These are phyloP conservation scores for Gymnorhina tibicen DNA, from an alignment of 2,113 vertebrate genomes.

Conservation along the genomic window DNA sequence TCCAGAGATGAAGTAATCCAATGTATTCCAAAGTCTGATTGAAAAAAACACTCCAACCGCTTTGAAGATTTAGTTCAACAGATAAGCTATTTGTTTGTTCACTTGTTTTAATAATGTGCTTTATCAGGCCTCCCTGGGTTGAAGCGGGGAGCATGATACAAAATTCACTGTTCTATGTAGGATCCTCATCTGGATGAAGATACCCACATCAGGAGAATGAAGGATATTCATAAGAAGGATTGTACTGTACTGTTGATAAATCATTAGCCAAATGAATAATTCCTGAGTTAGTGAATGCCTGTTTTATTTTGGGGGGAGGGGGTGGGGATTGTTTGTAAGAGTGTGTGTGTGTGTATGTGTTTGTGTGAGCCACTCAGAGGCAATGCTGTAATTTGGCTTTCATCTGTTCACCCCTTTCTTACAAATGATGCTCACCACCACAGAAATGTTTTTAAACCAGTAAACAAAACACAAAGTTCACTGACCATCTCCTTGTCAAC, in stretches of 20 bases:
- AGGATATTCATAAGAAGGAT: constrained; percentile 31
- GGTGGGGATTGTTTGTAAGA: too few species aligned
- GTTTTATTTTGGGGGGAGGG: not conserved
- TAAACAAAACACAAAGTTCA: constrained; percentile 22
- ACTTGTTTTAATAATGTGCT: not conserved
- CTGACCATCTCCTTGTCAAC: constrained; percentile 25
- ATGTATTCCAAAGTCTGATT: constrained; percentile 44
- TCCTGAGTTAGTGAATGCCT: constrained; percentile 5
- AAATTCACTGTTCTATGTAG: constrained; percentile 1
- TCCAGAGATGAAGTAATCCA: constrained; percentile 36
- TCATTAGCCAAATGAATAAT: not conserved
- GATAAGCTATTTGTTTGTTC: constrained; percentile 18
- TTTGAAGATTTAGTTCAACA: constrained; percentile 17
- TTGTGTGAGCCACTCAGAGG: constrained; percentile 20
- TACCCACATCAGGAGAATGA: constrained; percentile 7
- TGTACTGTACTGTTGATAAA: not conserved
- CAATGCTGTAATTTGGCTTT: constrained; percentile 26
- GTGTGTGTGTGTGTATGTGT: not conserved
- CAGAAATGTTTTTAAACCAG: constrained; percentile 26
- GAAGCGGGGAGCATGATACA: constrained; percentile 1
- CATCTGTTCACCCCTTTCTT: constrained; percentile 19
- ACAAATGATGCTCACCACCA: not conserved
- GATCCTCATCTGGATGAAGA: constrained; percentile 19
- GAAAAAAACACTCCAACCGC: constrained; percentile 49
- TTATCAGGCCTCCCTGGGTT: constrained; percentile 2